These are phyloP conservation scores for Orchestia grillus DNA, from an alignment of 1,140 invertebrate genomes.

Conservation along the genomic window DNA sequence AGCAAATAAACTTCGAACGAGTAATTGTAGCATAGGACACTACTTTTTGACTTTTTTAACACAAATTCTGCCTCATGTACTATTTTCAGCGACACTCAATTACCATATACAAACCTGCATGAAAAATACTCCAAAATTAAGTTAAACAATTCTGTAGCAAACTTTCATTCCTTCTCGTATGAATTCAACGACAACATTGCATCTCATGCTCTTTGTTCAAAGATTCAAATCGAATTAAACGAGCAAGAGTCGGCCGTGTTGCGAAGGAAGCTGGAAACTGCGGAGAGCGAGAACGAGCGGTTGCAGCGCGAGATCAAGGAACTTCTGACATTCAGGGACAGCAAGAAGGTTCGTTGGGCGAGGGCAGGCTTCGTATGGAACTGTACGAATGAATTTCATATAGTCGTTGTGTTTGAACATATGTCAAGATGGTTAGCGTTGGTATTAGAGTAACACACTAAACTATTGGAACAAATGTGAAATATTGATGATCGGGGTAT, in stretches of 20 bases:
- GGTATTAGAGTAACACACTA: too few species aligned
- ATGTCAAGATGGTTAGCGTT: too few species aligned
- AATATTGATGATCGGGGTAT: too few species aligned
- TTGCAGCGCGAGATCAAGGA: constrained; percentile 83
- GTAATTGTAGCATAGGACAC: too few species aligned
- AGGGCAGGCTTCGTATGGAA: not conserved
- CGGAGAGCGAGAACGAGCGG: constrained; percentile 84
- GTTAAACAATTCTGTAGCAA: not conserved
- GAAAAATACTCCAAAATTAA: not conserved
- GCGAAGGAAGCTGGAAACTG: constrained; percentile 85
- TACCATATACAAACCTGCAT: not conserved
- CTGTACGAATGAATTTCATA: too few species aligned
- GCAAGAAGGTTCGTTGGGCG: constrained; percentile 52
- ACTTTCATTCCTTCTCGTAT: not conserved
- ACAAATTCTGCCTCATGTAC: too few species aligned
- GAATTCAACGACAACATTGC: not conserved
- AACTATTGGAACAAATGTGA: too few species aligned
- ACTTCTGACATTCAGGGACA: constrained; percentile 73
- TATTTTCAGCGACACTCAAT: not conserved
- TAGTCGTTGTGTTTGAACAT: too few species aligned
- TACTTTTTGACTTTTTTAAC: too few species aligned
- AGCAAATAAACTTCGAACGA: too few species aligned
- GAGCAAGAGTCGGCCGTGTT: constrained; percentile 87
- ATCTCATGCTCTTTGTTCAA: not conserved
- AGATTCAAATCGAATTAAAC: constrained; percentile 86